Evolutionary conservation across 2,113 vertebrate species (phyloP), one percentile per base, ranked within the genome.

Genomic region (Calidris pygmaea): DNA sequence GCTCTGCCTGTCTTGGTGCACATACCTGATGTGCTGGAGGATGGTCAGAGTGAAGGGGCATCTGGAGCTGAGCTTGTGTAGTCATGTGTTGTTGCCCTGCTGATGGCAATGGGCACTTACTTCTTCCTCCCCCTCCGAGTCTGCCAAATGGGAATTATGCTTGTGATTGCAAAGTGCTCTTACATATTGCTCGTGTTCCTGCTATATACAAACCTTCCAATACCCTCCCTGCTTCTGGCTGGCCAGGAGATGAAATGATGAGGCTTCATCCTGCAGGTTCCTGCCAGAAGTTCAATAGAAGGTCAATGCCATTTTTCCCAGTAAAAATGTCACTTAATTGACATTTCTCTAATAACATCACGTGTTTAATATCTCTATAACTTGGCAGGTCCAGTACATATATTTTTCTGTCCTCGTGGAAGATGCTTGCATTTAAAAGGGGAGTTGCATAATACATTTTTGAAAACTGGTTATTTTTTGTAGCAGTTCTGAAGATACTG

Each of bases 31-130:
- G 3, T 87, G 22, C 26, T 70, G 43, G 34, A 52, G 13, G 45
- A 12, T 1, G 6, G 8, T 7, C 2, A 4, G 41, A 34, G 24
- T 14, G 18, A 39, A 23, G 16, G 7, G n/a, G 7, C 13, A 6
- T 22, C 29, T 22, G 58, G 32, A 58, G 77, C 52, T 75, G 45
- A 45, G 48, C 27, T 75, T 23, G 45, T 0, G 0, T 32, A 20
- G 32, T 3, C 0, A 1, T 0, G 4, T 59, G 32, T 1, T 43
- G 18, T 18, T 85, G n/a, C 29, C 27, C 6, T 62, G n/a, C 60
- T 37, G 47, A 6, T 50, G 73, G 30, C 37, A 35, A 30, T 0
- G 0, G n/a, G 56, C 14, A 62, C 37, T 50, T 48, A 7, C 13
- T 8, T 73, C 14, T 47, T 67, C 6, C 21, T 8, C 7, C 27